Conservation (phyloP, 2,888 invertebrate species). For the Teleogryllus oceanicus region DNA sequence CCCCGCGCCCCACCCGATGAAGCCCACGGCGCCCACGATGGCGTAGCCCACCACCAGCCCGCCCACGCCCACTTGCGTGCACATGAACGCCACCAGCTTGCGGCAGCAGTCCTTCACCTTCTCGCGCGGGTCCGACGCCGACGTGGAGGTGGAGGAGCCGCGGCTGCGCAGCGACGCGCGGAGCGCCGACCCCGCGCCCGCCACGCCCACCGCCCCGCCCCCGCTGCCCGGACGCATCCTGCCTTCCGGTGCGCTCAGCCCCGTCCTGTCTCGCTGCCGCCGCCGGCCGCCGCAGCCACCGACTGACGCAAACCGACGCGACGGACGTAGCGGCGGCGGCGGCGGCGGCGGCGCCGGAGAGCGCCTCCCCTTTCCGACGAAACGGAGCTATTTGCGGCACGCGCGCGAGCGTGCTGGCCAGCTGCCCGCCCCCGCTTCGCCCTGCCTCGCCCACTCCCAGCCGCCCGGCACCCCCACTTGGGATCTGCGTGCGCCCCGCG, state of each 20-base stretch:
- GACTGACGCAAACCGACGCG: background rate
- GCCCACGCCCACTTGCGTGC: constrained; percentile 87
- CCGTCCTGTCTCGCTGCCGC: background rate
- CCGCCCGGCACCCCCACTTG: background rate
- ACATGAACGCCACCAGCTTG: constrained; percentile 86
- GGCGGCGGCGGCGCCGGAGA: too few species aligned
- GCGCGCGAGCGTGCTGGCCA: background rate
- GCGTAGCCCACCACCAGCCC: constrained; percentile 84
- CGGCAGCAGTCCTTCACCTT: constrained; percentile 81
- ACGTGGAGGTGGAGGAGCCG: constrained; percentile 64
- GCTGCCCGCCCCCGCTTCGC: background rate
- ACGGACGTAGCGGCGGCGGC: too few species aligned
- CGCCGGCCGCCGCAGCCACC: background rate
- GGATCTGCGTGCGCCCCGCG: too few species aligned
- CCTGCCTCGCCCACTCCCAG: background rate
- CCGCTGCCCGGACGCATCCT: background rate
- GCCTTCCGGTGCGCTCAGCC: background rate
- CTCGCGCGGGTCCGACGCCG: constrained; percentile 62
- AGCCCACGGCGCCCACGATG: constrained; percentile 77
- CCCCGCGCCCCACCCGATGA: too few species aligned
- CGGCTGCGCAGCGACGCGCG: constrained; percentile 61
- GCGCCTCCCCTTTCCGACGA: background rate
- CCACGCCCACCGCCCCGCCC: background rate
- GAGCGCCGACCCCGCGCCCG: constrained; percentile 25
- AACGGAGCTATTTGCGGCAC: background rate